Base-by-base conservation (phyloP, 2,113 vertebrate species). In the Tapirus terrestris region DNA sequence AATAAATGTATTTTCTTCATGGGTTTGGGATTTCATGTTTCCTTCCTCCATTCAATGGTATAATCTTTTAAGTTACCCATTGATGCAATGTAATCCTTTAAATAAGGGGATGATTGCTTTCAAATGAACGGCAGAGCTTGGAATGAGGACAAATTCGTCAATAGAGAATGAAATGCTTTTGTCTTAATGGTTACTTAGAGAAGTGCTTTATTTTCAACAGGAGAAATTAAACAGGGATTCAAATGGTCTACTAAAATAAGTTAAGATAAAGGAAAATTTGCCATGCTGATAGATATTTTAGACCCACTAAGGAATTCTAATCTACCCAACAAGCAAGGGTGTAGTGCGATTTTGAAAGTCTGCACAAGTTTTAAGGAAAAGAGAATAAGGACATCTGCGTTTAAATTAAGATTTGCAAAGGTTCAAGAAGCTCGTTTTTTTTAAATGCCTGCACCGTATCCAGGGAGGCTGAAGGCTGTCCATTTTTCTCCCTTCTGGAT, bases 31-130 rank as follows among this genome's bases (percentile, higher is more conserved):
- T 83, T 43, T 33, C 39, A 1, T 6, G 83, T 89, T 82, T 92
- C 67, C 84, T 85, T 70, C 86, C 43, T 85, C 75, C 33, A 12
- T 53, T 93, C 92, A 84, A 36, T 36, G 90, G 63, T 31, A 3
- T 73, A 72, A 85, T 88, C 96, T 90, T 89, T 96, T 80, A 84
- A 89, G 77, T 97, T 82, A 61, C 63, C 94, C 61, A 39, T 9
- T 79, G 94, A 93, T 83, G 80, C 79, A 58, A 1, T 94, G 90
- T 96, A 95, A 96, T 94, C 97, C 94, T 96, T 85, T 92, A 60
- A 85, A 92, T 51, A 95, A 96, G 94, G 58, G 81, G 20, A 36
- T 43, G 83, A 92, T 96, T 87, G 25, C 94, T 96, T 95, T 86
- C 91, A 58, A 92, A 88, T 82, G 93, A 97, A 87, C 65, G 10